Evolutionary conservation across 1,140 invertebrate genomes (phyloP), one percentile per base, ranked within the genome.

Genomic region (Eubasilissa regina): DNA sequence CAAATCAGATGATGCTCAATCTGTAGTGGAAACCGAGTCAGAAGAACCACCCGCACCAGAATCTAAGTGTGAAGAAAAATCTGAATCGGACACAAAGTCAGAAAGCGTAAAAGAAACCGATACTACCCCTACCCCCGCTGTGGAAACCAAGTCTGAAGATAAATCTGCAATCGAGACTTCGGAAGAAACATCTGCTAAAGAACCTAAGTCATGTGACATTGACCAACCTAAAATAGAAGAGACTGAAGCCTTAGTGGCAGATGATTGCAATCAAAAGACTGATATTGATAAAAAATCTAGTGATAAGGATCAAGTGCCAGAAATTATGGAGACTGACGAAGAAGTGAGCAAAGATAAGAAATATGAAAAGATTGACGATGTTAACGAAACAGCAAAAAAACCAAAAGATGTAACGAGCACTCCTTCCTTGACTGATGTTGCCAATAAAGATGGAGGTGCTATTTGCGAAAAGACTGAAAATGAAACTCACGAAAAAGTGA

Each of bases 301-400:
- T 44, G 77, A 76, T 78, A 78, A 78, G 76, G 72, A 70, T 12
- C 70, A 78, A 78, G 76, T 78, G 75, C 80, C 80, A 78, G 53
- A 75, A 56, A 66, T 35, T 51, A 81, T 78, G 80, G 80, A 81
- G 80, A 81, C 80, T 78, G 80, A 81, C 25, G 62, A 1, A 47
- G 19, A 64, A 43, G 45, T 35, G 78, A 53, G 44, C 25, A 19
- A 13, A 6, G 19, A 21, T 21, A 62, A 68, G 44, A 56, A 43
- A 66, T 17, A 48, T 25, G 78, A 75, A 15, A 75, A 68, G 0
- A 58, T 13, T 35, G 64, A 62, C 13, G n/a, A 15, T 45, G 64
- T 0, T 47, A 21, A 17, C 3, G 15, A 47, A 17, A 15, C 64
- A 4, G 15, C 43, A 47, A 13, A 35, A n/a, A 70, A 56, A 74